Percentiles rank a stretch among this genome's conserved stretches.
Conservation (phyloP, 2,797 vertebrate genomes). For the Enteromius fasciolatus region DNA sequence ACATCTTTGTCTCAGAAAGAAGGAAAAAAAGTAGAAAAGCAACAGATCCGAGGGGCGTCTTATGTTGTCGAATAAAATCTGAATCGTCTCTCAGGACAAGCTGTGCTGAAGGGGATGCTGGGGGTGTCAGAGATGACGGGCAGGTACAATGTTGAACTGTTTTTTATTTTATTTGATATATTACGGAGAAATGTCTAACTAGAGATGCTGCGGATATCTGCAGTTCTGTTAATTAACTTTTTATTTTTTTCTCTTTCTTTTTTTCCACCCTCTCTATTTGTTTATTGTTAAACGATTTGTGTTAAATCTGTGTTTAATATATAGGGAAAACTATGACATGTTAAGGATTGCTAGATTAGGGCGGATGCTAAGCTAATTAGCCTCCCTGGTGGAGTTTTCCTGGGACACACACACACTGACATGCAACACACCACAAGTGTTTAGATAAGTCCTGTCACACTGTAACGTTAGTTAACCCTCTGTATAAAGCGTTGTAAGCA, state of each 20-base stretch:
- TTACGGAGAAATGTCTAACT: background rate
- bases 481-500: background rate
- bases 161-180: background rate
- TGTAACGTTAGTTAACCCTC: background rate
- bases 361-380: slow-evolving; percentile 49
- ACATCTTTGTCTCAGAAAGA: background rate
- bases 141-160: slow-evolving; percentile 65
- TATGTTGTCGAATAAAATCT: slow-evolving; percentile 1
- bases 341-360: background rate
- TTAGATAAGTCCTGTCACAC: background rate
- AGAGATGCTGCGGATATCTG: background rate
- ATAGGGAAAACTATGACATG: no score
- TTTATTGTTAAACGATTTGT: background rate
- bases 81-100: slow-evolving; percentile 46
- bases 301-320: background rate
- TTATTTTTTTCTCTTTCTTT: background rate
- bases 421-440: background rate
- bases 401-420: background rate
- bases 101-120: slow-evolving; percentile 71
- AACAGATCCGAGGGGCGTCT: slow-evolving; percentile 25
- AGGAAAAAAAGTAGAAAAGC: slow-evolving; percentile 12
- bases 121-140: slow-evolving; percentile 79
- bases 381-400: slow-evolving; percentile 37
- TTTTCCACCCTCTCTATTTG: background rate
- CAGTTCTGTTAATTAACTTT: background rate